These are phyloP conservation scores for Channa argus DNA, from an alignment of 2,113 vertebrate species.

Conservation along the genomic window DNA sequence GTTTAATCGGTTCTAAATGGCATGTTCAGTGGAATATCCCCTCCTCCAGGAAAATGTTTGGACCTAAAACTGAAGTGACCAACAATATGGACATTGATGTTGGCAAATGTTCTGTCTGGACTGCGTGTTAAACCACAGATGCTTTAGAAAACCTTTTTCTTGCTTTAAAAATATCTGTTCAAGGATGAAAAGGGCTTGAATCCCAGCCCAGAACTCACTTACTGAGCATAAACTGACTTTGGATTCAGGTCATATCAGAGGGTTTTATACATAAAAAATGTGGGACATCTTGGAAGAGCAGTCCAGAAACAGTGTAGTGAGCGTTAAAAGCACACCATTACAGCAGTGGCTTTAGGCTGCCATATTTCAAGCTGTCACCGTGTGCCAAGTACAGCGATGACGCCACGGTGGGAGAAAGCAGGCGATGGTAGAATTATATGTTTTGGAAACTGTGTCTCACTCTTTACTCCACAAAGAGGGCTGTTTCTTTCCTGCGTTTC, in stretches of 20 bases:
- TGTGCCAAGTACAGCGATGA: slow-evolving; percentile 40
- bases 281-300: background rate
- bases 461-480: slow-evolving; percentile 59
- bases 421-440: slow-evolving; percentile 57
- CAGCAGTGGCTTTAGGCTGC: slow-evolving; percentile 16
- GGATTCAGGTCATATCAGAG: slow-evolving; percentile 10
- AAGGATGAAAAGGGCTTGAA: background rate
- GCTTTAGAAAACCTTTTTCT: background rate
- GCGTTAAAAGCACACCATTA: slow-evolving; percentile 16
- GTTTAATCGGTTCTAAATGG: background rate
- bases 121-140: background rate
- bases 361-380: slow-evolving; percentile 17
- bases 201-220: background rate
- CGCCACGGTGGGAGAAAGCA: slow-evolving; percentile 39
- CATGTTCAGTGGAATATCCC: background rate
- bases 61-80: background rate
- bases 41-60: background rate
- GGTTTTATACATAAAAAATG: background rate
- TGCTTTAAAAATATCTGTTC: background rate
- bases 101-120: background rate
- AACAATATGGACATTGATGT: background rate
- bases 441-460: slow-evolving; percentile 71
- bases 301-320: slow-evolving; percentile 1
- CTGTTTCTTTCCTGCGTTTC: slow-evolving; percentile 47
- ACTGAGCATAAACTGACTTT: background rate